Evolutionary conservation across 2,888 invertebrate genomes (phyloP).

Genomic region (Sminthurides aquaticus): DNA sequence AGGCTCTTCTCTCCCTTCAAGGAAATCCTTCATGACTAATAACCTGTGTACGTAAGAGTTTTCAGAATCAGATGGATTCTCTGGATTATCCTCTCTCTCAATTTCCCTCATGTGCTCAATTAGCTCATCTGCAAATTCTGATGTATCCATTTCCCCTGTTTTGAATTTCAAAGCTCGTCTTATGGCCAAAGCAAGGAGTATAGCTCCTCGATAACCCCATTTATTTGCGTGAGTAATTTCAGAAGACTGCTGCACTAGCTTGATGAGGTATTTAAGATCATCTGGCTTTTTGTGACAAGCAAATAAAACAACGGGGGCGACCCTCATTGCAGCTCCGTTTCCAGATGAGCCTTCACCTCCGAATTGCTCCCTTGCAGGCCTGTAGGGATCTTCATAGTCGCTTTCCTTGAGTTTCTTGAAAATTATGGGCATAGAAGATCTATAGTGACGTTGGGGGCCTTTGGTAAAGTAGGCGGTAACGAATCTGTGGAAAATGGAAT

Average conservation of each 20-base stretch:
- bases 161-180: slow-evolving; percentile 42
- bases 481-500: slow-evolving; percentile 53
- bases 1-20: slow-evolving; percentile 48
- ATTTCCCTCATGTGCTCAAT: slow-evolving; percentile 51
- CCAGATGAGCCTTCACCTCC: slow-evolving; percentile 63
- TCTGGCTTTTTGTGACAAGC: slow-evolving; percentile 44
- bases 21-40: slow-evolving; percentile 51
- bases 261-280: slow-evolving; percentile 47
- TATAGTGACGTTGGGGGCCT: slow-evolving; percentile 61
- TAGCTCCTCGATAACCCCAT: slow-evolving; percentile 45
- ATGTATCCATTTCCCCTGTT: slow-evolving; percentile 45
- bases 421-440: slow-evolving; percentile 52
- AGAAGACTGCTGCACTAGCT: slow-evolving; percentile 52
- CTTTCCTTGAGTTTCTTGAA: slow-evolving; percentile 53
- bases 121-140: slow-evolving; percentile 52
- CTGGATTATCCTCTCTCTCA: slow-evolving; percentile 36
- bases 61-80: slow-evolving; percentile 48
- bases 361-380: slow-evolving; percentile 61
- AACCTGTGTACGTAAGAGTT: slow-evolving; percentile 55
- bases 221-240: slow-evolving; percentile 56
- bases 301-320: slow-evolving; percentile 60
- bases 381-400: slow-evolving; percentile 55
- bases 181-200: slow-evolving; percentile 46
- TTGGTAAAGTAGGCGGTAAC: slow-evolving; percentile 57
- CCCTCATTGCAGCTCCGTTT: slow-evolving; percentile 71